Conservation (phyloP, 2,888 invertebrate species). For the Latrodectus hesperus region DNA sequence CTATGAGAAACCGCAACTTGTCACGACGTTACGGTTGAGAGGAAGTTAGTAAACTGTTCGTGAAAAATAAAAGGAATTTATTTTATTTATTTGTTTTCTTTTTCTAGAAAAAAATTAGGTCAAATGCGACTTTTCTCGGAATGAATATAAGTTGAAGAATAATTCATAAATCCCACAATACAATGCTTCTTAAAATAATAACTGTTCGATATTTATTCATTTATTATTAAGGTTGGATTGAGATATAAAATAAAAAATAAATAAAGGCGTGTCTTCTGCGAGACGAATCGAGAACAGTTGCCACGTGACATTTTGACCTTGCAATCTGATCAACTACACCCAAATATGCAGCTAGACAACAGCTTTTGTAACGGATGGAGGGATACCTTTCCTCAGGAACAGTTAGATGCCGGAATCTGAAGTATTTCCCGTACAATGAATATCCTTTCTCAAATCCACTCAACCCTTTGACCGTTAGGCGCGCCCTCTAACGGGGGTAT, state of each 20-base stretch:
- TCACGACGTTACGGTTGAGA: constrained; percentile 19
- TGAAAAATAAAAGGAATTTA: constrained; percentile 29
- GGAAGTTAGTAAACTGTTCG: not conserved
- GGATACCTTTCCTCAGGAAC: no score
- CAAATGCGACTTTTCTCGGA: constrained; percentile 38
- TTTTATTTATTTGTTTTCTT: constrained; percentile 14
- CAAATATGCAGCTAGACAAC: constrained; percentile 33
- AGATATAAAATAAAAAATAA: constrained; percentile 13
- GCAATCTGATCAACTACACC: constrained; percentile 30
- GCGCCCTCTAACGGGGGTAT: no score
- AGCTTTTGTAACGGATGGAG: constrained; percentile 27
- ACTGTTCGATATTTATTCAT: constrained; percentile 8
- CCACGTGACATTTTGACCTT: constrained; percentile 44
- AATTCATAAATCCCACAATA: constrained; percentile 18
- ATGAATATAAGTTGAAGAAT: constrained; percentile 11
- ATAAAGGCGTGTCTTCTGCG: constrained; percentile 37
- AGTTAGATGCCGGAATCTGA: no score
- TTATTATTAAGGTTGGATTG: constrained; percentile 6
- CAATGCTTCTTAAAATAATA: constrained; percentile 49
- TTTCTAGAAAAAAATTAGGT: constrained; percentile 24
- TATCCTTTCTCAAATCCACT: no score
- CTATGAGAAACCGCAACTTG: not conserved
- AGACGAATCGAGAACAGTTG: constrained; percentile 29
- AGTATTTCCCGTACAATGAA: no score
- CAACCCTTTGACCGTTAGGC: no score